Evolutionary conservation across 1,140 invertebrate species (phyloP).

Genomic region (Reticulitermes speratus): DNA sequence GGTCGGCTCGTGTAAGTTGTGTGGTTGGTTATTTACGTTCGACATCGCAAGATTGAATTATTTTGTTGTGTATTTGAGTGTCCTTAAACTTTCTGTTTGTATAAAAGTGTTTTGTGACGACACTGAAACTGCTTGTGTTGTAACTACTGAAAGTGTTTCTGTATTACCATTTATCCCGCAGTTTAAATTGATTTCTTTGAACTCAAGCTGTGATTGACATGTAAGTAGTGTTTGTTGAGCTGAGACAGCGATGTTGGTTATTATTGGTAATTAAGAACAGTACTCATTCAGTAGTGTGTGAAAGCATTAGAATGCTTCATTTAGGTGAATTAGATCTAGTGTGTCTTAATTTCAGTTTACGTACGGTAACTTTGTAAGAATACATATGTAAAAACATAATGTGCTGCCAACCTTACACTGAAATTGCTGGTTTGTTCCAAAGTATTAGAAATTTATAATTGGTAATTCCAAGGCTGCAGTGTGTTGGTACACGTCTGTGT

Average conservation of each 20-base stretch:
- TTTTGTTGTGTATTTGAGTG: background rate
- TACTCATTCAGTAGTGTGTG: background rate
- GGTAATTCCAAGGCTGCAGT: background rate
- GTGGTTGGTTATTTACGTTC: background rate
- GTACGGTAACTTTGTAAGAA: background rate
- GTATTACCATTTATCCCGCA: background rate
- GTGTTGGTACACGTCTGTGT: background rate
- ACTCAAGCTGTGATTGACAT: constrained; percentile 7
- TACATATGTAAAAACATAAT: background rate
- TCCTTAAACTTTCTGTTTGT: background rate
- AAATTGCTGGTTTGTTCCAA: background rate
- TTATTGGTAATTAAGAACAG: too few relatives aligned
- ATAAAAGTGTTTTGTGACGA: background rate
- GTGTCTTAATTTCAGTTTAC: background rate
- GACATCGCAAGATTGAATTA: background rate
- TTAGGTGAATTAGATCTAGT: background rate
- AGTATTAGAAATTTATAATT: background rate
- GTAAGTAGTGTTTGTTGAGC: background rate
- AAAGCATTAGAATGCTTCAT: background rate
- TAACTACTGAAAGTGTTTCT: background rate
- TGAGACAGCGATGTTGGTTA: background rate
- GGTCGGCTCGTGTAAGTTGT: background rate
- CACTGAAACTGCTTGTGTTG: background rate
- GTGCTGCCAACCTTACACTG: background rate
- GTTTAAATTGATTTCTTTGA: background rate